phyloP scores from a whole-genome alignment of 2,888 invertebrate species.

The Diplazon laetatorius region DNA sequence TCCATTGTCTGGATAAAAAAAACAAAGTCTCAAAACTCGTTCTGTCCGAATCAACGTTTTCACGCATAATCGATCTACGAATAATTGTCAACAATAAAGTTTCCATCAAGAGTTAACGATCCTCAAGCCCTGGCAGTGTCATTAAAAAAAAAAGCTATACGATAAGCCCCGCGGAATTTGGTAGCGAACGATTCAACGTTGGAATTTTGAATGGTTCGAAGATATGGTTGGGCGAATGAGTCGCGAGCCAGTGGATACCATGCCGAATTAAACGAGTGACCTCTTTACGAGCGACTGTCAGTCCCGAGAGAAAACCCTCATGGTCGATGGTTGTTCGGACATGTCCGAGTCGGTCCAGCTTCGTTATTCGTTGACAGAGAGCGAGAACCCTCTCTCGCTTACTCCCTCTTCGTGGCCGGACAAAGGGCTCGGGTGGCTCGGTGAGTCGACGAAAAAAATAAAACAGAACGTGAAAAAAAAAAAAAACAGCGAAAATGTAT shows the following conservation, averaged over 20 bases:
- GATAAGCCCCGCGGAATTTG: slow-evolving; percentile 6
- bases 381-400: background rate
- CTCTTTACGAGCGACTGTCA: slow-evolving; percentile 66
- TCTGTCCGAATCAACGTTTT: slow-evolving; percentile 43
- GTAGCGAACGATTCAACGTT: slow-evolving; percentile 53
- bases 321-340: background rate
- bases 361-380: slow-evolving; percentile 4
- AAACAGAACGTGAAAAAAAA: background rate
- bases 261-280: slow-evolving; percentile 73
- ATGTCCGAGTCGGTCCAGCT: background rate
- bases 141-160: background rate
- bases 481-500: slow-evolving; percentile 63
- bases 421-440: slow-evolving; percentile 9
- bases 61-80: slow-evolving; percentile 45
- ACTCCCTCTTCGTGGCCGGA: background rate
- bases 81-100: slow-evolving; percentile 56
- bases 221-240: slow-evolving; percentile 51
- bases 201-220: slow-evolving; percentile 73
- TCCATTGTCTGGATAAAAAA: slow-evolving; percentile 13
- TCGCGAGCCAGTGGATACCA: no score
- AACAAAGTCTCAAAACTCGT: slow-evolving; percentile 7
- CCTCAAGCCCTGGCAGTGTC: slow-evolving; percentile 9
- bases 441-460: slow-evolving; percentile 20
- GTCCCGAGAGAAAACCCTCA: slow-evolving; percentile 45
- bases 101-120: slow-evolving; percentile 53